phyloP scores from a whole-genome alignment of 2,888 invertebrate species.

The Phortica magna region DNA sequence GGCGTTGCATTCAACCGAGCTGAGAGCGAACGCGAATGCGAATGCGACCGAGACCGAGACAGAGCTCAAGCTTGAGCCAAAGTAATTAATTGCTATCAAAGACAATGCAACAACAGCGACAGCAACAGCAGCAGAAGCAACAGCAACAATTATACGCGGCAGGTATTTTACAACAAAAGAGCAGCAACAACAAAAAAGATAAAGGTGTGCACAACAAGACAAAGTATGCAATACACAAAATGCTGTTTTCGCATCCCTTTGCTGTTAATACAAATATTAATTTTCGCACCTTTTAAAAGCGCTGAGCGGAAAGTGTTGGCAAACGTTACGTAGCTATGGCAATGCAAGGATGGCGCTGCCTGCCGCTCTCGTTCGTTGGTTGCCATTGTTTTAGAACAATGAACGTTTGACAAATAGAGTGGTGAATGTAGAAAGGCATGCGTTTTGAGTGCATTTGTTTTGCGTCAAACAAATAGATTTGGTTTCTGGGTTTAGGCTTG shows the following conservation, averaged over 20 bases:
- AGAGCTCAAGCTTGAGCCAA: slow-evolving; percentile 8
- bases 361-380: neutral
- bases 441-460: neutral
- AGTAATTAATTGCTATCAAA: slow-evolving; percentile 62
- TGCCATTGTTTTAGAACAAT: neutral
- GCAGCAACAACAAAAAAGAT: slow-evolving; percentile 30
- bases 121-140: slow-evolving; percentile 8
- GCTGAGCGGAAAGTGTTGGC: neutral
- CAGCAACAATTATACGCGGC: neutral
- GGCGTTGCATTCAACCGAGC: slow-evolving; percentile 20
- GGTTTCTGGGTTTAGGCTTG: neutral
- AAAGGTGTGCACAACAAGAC: neutral
- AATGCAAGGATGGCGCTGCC: neutral
- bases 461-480: neutral
- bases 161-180: slow-evolving; percentile 20
- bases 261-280: slow-evolving; percentile 61
- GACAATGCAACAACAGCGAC: slow-evolving; percentile 16
- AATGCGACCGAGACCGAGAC: neutral
- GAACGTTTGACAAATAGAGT: neutral
- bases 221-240: slow-evolving; percentile 23
- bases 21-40: neutral
- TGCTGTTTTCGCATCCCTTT: slow-evolving; percentile 26
- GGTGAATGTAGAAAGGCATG: neutral
- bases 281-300: slow-evolving; percentile 63
- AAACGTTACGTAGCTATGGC: neutral